Evolutionary conservation across 2,888 invertebrate species (phyloP).

Genomic region (Meta bourneti): DNA sequence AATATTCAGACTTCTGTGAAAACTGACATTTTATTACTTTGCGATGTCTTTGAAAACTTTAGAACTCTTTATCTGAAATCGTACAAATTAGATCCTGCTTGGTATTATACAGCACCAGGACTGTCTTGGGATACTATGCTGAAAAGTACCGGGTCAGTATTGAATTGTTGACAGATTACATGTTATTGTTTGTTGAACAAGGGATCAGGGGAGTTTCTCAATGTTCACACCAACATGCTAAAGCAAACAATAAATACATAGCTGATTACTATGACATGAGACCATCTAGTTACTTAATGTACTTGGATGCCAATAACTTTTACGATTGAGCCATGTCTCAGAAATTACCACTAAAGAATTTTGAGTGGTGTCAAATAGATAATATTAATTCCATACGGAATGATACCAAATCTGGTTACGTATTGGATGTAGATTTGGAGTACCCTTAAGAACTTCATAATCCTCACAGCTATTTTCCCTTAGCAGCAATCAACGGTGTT

Average conservation of each 20-base stretch:
- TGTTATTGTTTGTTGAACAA: no score
- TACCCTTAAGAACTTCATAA: constrained; percentile 8
- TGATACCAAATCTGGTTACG: background rate
- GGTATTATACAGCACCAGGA: constrained; percentile 78
- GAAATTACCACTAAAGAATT: background rate
- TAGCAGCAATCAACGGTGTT: background rate
- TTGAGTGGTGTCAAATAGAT: background rate
- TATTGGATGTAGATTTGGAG: background rate
- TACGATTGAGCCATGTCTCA: no score
- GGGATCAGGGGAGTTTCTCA: no score
- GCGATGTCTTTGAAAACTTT: constrained; percentile 77
- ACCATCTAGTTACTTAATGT: background rate
- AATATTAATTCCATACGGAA: background rate
- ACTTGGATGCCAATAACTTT: background rate
- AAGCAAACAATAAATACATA: no score
- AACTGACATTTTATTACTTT: no score
- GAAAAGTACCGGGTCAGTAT: constrained; percentile 76
- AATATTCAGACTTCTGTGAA: no score
- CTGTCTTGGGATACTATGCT: constrained; percentile 79
- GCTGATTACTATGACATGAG: no score
- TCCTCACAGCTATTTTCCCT: background rate
- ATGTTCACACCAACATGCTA: background rate
- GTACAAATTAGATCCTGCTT: constrained; percentile 78
- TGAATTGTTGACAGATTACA: no score
- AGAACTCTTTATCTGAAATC: constrained; percentile 78